A percentile compares a stretch with the other conserved stretches of the same genome.
These are phyloP conservation scores for Tinamus guttatus DNA, from an alignment of 2,113 vertebrate genomes.

Conservation along the genomic window DNA sequence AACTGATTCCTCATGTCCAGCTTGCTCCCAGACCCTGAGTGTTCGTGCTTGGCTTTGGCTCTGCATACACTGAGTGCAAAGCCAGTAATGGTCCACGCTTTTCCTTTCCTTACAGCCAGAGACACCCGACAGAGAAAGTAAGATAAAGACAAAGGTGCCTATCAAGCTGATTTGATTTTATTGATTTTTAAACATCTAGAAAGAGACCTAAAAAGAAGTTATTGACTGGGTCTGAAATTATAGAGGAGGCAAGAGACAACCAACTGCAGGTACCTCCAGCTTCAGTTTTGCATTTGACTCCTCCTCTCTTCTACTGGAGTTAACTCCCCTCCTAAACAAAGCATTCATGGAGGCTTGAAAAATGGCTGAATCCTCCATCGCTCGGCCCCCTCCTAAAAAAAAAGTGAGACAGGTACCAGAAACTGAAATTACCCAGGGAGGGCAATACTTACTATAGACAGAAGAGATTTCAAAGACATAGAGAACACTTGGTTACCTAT, in stretches of 20 bases:
- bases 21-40: not conserved
- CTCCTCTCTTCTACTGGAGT: slow-evolving; percentile 76
- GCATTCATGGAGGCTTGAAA: slow-evolving; percentile 78
- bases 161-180: not conserved
- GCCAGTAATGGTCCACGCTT: not conserved
- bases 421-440: slow-evolving; percentile 70
- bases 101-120: not conserved
- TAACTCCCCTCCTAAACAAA: slow-evolving; percentile 77
- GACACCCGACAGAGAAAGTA: not conserved
- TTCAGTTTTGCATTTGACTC: slow-evolving; percentile 72
- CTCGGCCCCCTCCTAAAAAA: slow-evolving; percentile 76
- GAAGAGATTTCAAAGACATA: slow-evolving; percentile 51
- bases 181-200: slow-evolving; percentile 38
- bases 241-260: slow-evolving; percentile 74
- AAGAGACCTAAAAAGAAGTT: slow-evolving; percentile 62
- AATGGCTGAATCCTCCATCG: slow-evolving; percentile 76
- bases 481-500: slow-evolving; percentile 24
- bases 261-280: slow-evolving; percentile 70
- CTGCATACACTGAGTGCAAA: not conserved
- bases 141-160: slow-evolving; percentile 21
- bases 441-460: slow-evolving; percentile 65
- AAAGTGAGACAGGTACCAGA: slow-evolving; percentile 78
- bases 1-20: not conserved
- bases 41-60: slow-evolving; percentile 17
- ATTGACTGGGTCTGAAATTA: slow-evolving; percentile 53